Conservation (phyloP, 1,140 invertebrate species). For the Cotesia typhae region DNA sequence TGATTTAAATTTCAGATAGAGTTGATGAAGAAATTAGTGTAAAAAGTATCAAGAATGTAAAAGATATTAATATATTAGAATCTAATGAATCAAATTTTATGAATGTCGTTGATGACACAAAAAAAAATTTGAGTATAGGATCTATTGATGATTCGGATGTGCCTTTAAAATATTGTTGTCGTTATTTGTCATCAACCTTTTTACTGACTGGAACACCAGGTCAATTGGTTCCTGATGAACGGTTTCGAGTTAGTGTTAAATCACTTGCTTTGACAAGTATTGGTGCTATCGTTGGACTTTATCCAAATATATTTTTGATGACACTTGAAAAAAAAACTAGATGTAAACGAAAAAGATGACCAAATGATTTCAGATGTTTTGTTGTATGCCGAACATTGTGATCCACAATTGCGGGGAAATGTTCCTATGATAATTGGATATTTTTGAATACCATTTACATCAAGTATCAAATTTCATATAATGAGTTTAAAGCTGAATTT, state of each 20-base stretch:
- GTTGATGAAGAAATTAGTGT: constrained; percentile 45
- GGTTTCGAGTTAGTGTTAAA: constrained; percentile 85
- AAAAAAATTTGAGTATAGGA: constrained; percentile 71
- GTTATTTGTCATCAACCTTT: constrained; percentile 79
- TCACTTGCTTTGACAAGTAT: constrained; percentile 81
- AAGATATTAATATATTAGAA: not conserved
- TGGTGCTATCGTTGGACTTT: constrained; percentile 73
- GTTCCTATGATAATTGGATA: constrained; percentile 74
- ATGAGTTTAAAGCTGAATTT: constrained; percentile 51
- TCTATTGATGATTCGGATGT: constrained; percentile 72
- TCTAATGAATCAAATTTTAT: constrained; percentile 36
- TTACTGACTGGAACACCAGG: constrained; percentile 74
- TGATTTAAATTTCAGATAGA: constrained; percentile 41
- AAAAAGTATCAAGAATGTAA: not conserved
- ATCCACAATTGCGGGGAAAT: constrained; percentile 84
- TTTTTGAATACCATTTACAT: constrained; percentile 71
- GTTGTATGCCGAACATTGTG: constrained; percentile 75
- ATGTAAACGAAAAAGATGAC: constrained; percentile 50
- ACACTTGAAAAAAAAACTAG: constrained; percentile 54
- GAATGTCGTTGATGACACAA: constrained; percentile 42
- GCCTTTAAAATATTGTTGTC: constrained; percentile 77
- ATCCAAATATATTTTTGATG: constrained; percentile 73
- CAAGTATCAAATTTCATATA: constrained; percentile 66
- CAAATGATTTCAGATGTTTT: constrained; percentile 76
- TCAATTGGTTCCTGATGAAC: constrained; percentile 72